Conservation (phyloP, 2,113 vertebrate species). For the Perca fluviatilis region DNA sequence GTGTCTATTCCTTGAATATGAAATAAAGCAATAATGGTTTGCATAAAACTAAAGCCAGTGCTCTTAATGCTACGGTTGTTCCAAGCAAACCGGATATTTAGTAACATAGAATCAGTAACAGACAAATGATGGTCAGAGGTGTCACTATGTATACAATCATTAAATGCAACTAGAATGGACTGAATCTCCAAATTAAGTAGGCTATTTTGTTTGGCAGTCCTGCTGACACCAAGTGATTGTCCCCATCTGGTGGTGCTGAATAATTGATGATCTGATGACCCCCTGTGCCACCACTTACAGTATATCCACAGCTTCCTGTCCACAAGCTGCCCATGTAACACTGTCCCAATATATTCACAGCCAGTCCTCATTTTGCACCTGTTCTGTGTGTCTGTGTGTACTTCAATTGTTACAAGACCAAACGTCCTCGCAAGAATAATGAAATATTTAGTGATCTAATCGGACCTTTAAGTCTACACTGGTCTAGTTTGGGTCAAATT, state of each 20-base stretch:
- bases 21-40: constrained; percentile 72
- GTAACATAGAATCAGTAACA: too few species aligned
- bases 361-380: constrained; percentile 48
- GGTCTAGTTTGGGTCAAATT: background rate
- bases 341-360: constrained; percentile 31
- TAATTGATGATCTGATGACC: constrained; percentile 72
- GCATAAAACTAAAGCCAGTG: background rate
- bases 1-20: constrained; percentile 45
- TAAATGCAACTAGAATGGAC: background rate
- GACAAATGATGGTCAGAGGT: background rate
- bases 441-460: background rate
- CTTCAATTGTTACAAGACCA: background rate
- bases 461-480: background rate
- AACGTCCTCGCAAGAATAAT: background rate
- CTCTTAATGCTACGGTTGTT: background rate
- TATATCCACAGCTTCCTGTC: constrained; percentile 61
- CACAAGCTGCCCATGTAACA: constrained; percentile 45
- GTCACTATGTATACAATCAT: background rate
- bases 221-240: constrained; percentile 65
- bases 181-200: background rate
- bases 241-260: constrained; percentile 70
- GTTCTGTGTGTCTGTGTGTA: constrained; percentile 1
- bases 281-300: constrained; percentile 43
- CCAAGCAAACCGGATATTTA: background rate
- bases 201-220: constrained; percentile 17